Evolutionary conservation across 2,888 invertebrate genomes (phyloP), one percentile per base, ranked within the genome.

Genomic region (Tetranychus piercei): DNA sequence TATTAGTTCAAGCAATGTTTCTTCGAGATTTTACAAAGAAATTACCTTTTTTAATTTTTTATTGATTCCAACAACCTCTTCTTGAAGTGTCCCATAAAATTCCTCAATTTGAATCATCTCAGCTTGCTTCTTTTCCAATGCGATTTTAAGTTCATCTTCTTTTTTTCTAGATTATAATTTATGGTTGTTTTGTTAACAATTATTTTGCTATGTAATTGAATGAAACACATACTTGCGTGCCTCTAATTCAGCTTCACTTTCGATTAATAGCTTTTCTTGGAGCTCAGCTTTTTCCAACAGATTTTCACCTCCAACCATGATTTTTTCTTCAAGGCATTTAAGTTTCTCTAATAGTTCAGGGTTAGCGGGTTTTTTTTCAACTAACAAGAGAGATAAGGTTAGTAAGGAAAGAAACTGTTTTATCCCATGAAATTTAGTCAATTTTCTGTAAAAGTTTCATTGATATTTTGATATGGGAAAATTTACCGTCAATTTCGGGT

Each of bases 251-350:
- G 87, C 84, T 18, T 92, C 89, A 0, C 94, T 91, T 77, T 91
- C 91, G 79, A 93, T 93, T 73, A 99, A 85, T 74, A 97, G 85
- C 76, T 88, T 86, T 75, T 94, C 90, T 82, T 99, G 97, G 0
- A 91, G 88, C 81, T 96, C 93, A 0, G 95, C 95, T 82, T 96
- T 96, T 82, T 97, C 97, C 77, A 99, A 85, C 8, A 99, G 86
- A 84, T 99, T 99, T 84, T 96, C 97, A 0, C 99, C 99, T 0
- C 99, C 99, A 0, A 97, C 92, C 34, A 99, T 87, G 75, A 99
- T 94, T 83, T 95, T 96, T 78, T 92, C 92, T 82, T 97, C 94
- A 73, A 99, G 86, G 8, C 90, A 89, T 77, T 89, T 87, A 75
- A 99, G 87, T 81, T 95, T 94, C 76, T 90, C 89, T 76, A 89